A percentile compares a stretch with the other conserved stretches of the same genome.
Conservation (phyloP, 2,888 invertebrate species). For the Polydrusus pterygomalis region DNA sequence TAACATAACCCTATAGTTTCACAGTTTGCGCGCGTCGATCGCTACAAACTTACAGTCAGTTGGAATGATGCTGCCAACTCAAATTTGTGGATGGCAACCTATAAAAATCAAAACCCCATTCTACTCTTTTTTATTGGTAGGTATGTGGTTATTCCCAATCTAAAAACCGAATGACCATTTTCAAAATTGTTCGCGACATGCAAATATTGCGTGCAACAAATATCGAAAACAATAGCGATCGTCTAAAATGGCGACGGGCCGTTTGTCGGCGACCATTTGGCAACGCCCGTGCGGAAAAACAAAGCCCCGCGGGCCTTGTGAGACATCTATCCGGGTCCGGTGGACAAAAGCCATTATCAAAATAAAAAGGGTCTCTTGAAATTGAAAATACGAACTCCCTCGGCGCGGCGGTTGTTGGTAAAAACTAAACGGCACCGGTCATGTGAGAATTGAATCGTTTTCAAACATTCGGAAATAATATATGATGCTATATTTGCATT, state of each 20-base stretch:
- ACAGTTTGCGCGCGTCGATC: too few relatives aligned
- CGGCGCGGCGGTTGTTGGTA: not conserved
- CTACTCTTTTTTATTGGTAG: too few relatives aligned
- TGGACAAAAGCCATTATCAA: conserved; percentile 41
- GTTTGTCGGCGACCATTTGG: conserved; percentile 49
- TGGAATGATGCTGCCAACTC: too few relatives aligned
- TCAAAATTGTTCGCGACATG: not conserved
- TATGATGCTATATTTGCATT: too few relatives aligned
- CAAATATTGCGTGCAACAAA: not conserved
- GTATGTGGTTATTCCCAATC: too few relatives aligned
- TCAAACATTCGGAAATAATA: not conserved
- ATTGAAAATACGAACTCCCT: conserved; percentile 20
- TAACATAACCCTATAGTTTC: too few relatives aligned
- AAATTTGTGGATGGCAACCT: too few relatives aligned
- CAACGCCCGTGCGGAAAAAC: conserved; percentile 46
- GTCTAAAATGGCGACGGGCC: conserved; percentile 36
- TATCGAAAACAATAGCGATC: conserved; percentile 1
- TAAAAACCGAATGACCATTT: too few relatives aligned
- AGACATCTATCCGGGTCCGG: conserved; percentile 50
- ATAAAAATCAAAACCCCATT: too few relatives aligned
- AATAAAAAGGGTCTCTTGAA: conserved; percentile 41
- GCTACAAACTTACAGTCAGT: too few relatives aligned
- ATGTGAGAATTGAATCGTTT: not conserved
- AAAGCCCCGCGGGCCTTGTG: conserved; percentile 47
- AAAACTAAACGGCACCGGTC: not conserved